Base-by-base conservation (phyloP, 2,797 vertebrate species). In the Acipenser transmontanus region DNA sequence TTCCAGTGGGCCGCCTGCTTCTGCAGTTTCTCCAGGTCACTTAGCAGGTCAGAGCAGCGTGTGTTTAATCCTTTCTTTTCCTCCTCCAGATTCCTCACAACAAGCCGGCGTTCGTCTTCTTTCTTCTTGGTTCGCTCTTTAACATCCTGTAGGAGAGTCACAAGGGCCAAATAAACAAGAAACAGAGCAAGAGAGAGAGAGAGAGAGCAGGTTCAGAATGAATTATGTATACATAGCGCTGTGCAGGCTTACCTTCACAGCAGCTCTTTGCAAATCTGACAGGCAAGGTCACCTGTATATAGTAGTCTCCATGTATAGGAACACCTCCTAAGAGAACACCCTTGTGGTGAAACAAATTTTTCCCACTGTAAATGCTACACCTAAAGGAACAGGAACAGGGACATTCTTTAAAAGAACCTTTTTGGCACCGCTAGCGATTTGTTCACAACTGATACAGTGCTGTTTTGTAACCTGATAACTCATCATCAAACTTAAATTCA, bases 21-120 rank as follows among this genome's bases (percentile, higher is more conserved):
- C 88, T 83, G 90, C 81, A 91, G 87, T 85, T 92, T 94, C 90
- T 96, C 89, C 90, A 97, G 91, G 91, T 95, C 93, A 91, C 87
- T 88, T 83, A 82, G 86, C 85, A 94, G 88, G 88, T 93, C 84
- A 80, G 82, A 72, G 63, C 89, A 94, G 87, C 80, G 79, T 78
- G 85, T 84, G 73, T 82, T 87, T 88, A 96, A 93, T 88, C 85
- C 90, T 79, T 88, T 81, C 86, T 93, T 96, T 90, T 93, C 87
- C 76, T 92, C 87, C 84, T 94, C 88, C 70, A 94, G 87, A 63
- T 75, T 85, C 87, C 88, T 86, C 82, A 91, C 82, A 85, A 88
- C 70, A 84, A 87, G 77, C 79, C 75, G 92, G 80, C 84, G 90
- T 85, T 92, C 85, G 82, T 93, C 89, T 84, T 91, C 88, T 74